Evolutionary conservation across 2,113 vertebrate genomes (phyloP).

Genomic region (Scolopax mira): DNA sequence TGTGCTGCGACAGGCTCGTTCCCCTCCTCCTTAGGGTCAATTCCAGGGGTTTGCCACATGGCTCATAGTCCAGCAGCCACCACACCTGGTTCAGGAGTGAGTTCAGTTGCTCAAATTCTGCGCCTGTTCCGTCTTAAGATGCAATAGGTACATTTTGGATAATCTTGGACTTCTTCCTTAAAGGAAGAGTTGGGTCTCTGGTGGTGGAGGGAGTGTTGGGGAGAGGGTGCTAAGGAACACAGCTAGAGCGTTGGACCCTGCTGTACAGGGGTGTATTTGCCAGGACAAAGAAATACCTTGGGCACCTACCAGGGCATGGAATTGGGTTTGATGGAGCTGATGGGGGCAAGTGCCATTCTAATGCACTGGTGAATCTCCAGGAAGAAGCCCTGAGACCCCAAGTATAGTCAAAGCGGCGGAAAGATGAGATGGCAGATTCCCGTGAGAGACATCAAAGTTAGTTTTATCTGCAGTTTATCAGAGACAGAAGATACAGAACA

Average conservation of each 20-base stretch:
- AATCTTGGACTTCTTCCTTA: background rate
- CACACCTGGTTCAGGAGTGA: background rate
- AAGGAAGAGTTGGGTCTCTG: background rate
- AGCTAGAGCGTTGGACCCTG: background rate
- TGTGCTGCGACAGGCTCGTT: background rate
- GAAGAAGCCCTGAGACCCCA: background rate
- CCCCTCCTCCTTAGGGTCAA: background rate
- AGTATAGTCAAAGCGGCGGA: background rate
- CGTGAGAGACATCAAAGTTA: background rate
- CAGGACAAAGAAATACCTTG: background rate
- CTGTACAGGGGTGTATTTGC: background rate
- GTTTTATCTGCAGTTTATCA: background rate
- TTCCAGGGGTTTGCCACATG: background rate
- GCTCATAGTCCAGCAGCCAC: background rate
- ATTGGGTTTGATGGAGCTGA: background rate
- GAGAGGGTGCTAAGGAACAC: fast-evolving
- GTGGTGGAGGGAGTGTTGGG: background rate
- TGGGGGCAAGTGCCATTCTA: background rate
- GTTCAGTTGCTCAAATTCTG: background rate
- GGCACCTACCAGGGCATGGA: background rate
- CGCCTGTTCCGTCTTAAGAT: background rate
- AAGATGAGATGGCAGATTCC: background rate
- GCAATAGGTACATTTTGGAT: background rate
- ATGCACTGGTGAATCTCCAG: background rate
- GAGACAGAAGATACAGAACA: background rate